Conservation (phyloP, 2,797 vertebrate species). For the Typhlichthys subterraneus region DNA sequence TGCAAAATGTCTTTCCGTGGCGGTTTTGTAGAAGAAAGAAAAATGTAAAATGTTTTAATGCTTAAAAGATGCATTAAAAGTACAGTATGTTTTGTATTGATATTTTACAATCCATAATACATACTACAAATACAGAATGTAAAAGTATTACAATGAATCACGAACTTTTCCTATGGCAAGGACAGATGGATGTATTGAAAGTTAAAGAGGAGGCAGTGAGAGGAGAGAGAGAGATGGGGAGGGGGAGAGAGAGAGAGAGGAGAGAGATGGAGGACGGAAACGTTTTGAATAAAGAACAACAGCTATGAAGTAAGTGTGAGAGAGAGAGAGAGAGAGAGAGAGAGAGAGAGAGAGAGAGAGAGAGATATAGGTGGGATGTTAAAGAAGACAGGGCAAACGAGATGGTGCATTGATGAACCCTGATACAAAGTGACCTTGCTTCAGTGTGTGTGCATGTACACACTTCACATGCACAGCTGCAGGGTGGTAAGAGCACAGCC, state of each 20-base stretch:
- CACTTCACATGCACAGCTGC: conserved; percentile 6
- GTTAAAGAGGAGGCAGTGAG: not conserved
- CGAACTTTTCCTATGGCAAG: not conserved
- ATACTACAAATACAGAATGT: no score
- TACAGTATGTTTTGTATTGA: no score
- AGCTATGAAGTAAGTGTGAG: no score
- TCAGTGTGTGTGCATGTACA: not conserved
- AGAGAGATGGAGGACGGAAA: not conserved
- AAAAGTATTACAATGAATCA: not conserved
- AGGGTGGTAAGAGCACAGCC: conserved; percentile 29
- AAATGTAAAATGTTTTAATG: no score
- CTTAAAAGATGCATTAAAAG: no score
- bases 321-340: not conserved
- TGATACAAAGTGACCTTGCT: conserved; percentile 37
- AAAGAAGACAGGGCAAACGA: conserved; percentile 14
- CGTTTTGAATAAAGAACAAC: no score
- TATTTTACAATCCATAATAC: no score
- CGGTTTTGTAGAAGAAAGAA: no score
- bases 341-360: not conserved
- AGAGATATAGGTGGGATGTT: not conserved
- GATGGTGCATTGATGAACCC: conserved; percentile 47
- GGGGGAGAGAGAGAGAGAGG: not conserved
- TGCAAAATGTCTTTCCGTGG: no score
- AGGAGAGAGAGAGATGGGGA: not conserved
- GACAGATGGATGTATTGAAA: not conserved